Evolutionary conservation across 2,797 vertebrate species (phyloP).

Genomic region (Chaunax sp.): DNA sequence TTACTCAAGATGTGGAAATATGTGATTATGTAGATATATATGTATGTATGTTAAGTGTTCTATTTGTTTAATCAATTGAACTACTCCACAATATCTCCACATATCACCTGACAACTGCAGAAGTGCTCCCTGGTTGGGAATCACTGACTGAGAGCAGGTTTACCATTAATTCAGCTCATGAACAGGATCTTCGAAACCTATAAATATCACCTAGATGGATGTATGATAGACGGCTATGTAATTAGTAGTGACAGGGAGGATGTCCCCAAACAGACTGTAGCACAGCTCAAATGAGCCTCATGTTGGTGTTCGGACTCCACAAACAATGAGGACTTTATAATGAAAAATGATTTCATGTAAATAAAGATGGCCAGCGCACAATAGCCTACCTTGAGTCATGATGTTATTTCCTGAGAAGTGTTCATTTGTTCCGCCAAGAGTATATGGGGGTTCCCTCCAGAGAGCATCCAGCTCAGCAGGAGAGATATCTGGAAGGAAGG

Average conservation of each 20-base stretch:
- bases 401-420: slow-evolving; percentile 81
- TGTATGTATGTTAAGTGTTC: too few species aligned
- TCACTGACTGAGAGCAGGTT: neutral
- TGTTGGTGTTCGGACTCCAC: slow-evolving; percentile 22
- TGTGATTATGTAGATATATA: neutral
- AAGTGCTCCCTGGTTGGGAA: neutral
- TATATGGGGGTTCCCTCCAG: slow-evolving; percentile 83
- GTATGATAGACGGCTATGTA: slow-evolving; percentile 25
- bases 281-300: slow-evolving; percentile 22
- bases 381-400: slow-evolving; percentile 83
- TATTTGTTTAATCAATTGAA: neutral
- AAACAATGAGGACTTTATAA: slow-evolving; percentile 12
- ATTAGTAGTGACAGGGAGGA: slow-evolving; percentile 56
- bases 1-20: neutral
- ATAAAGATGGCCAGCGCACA: neutral
- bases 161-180: slow-evolving; percentile 17
- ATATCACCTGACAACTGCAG: neutral
- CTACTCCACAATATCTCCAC: neutral
- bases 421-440: slow-evolving; percentile 78
- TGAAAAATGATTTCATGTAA: slow-evolving; percentile 1
- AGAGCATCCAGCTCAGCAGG: slow-evolving; percentile 85
- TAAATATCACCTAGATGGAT: slow-evolving; percentile 57
- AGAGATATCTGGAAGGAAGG: slow-evolving; percentile 77
- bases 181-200: slow-evolving; percentile 52
- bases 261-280: slow-evolving; percentile 59